phyloP scores from a whole-genome alignment of 2,888 invertebrate species.

The Gonocerus acuteangulatus region DNA sequence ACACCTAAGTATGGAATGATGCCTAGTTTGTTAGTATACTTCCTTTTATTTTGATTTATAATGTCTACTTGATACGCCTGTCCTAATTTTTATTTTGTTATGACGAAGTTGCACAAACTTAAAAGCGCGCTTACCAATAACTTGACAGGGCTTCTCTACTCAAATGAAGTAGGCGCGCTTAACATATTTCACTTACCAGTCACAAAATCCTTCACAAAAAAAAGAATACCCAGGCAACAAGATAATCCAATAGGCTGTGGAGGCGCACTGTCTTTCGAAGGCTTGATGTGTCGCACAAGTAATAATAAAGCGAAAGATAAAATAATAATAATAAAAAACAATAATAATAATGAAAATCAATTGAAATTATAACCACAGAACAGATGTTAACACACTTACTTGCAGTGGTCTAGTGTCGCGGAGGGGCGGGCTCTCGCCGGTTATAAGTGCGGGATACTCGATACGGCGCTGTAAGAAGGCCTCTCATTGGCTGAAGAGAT shows the following conservation, averaged over 20 bases:
- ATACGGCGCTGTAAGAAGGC: conserved; percentile 53
- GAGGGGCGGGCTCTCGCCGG: conserved; percentile 59
- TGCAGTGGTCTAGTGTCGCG: conserved; percentile 94
- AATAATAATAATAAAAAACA: conserved; percentile 2
- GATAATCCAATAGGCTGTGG: conserved; percentile 3
- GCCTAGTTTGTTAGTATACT: too few species aligned
- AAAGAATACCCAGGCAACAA: conserved; percentile 21
- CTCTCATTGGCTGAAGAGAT: conserved; percentile 46
- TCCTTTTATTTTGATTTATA: too few species aligned
- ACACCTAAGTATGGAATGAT: too few species aligned
- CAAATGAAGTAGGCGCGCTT: conserved; percentile 6
- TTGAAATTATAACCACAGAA: conserved; percentile 33
- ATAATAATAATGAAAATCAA: conserved; percentile 1
- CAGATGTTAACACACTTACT: conserved; percentile 66
- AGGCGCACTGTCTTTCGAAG: not conserved
- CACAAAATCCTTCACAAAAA: not conserved
- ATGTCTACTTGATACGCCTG: too few species aligned
- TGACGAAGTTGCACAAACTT: not conserved
- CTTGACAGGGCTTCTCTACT: not conserved
- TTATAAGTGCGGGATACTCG: conserved; percentile 76
- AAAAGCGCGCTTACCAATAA: not conserved
- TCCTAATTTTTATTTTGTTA: too few species aligned
- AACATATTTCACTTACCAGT: conserved; percentile 16
- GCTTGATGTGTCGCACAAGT: not conserved
- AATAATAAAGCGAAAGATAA: conserved; percentile 5